These are phyloP conservation scores for Athene noctua DNA, from an alignment of 2,113 vertebrate species.

Conservation along the genomic window DNA sequence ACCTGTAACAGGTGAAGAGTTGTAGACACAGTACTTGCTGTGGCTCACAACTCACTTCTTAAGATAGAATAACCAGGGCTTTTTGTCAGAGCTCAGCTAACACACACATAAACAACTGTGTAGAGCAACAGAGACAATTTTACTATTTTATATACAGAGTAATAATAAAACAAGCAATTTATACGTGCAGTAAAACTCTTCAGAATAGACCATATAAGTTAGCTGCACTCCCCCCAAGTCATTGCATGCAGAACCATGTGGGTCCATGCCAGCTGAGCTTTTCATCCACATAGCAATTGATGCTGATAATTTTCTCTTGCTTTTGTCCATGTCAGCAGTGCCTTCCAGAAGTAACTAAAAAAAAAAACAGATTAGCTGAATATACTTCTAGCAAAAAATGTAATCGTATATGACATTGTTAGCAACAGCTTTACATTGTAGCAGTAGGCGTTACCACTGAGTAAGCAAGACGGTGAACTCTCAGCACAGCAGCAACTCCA, in stretches of 20 bases:
- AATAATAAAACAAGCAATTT: not conserved
- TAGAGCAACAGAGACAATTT: not conserved
- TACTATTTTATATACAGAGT: not conserved
- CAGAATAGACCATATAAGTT: not conserved
- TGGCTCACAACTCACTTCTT: not conserved
- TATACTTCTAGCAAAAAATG: not conserved
- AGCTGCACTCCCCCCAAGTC: not conserved
- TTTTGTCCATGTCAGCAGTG: not conserved
- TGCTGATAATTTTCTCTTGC: not conserved
- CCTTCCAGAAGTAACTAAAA: not conserved
- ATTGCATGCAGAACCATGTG: rapidly evolving
- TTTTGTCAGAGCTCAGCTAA: not conserved
- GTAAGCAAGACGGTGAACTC: not conserved
- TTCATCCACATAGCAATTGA: not conserved
- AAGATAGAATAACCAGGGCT: not conserved
- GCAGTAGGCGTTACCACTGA: not conserved
- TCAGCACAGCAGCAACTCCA: not conserved
- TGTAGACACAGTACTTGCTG: not conserved
- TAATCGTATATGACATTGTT: not conserved
- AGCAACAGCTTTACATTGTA: not conserved
- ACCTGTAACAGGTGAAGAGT: not conserved
- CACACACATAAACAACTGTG: not conserved
- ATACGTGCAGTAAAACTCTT: not conserved
- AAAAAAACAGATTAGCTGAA: not conserved
- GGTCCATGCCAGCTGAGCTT: not conserved